Percentiles rank a stretch among this genome's conserved stretches.
Evolutionary conservation across 2,113 vertebrate species (phyloP).

Genomic region (Myocastor coypus): DNA sequence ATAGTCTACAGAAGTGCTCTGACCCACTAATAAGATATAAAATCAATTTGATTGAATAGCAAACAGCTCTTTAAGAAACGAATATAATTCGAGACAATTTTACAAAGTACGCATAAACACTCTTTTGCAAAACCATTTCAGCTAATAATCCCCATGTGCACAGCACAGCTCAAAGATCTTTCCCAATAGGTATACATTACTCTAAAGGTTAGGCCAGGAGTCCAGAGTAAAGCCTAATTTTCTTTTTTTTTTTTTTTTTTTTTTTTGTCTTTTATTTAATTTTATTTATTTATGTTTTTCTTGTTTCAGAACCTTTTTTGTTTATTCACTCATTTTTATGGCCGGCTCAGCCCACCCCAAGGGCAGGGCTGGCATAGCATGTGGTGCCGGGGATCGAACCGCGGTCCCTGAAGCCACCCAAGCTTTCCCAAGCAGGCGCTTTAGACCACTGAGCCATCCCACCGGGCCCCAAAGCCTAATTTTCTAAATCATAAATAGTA

Average conservation of each 20-base stretch:
- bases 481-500: constrained; percentile 32
- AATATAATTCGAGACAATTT: not conserved
- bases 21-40: constrained; percentile 19
- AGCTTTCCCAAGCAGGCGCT: too few relatives aligned
- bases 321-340: too few relatives aligned
- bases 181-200: not conserved
- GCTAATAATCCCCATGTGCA: not conserved
- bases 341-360: too few relatives aligned
- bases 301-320: too few relatives aligned
- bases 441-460: too few relatives aligned
- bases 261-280: too few relatives aligned
- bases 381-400: too few relatives aligned
- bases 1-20: not conserved
- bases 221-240: constrained; percentile 5
- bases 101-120: not conserved
- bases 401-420: too few relatives aligned
- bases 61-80: constrained; percentile 36
- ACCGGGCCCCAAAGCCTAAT: constrained; percentile 30
- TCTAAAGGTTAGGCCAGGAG: constrained; percentile 1
- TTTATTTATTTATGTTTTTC: too few relatives aligned
- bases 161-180: not conserved
- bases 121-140: constrained; percentile 10
- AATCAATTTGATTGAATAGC: not conserved
- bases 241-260: too few relatives aligned
- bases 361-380: too few relatives aligned